A percentile compares a stretch with the other conserved stretches of the same genome.
phyloP scores from a whole-genome alignment of 2,113 vertebrate species.

The Mustela nigripes region DNA sequence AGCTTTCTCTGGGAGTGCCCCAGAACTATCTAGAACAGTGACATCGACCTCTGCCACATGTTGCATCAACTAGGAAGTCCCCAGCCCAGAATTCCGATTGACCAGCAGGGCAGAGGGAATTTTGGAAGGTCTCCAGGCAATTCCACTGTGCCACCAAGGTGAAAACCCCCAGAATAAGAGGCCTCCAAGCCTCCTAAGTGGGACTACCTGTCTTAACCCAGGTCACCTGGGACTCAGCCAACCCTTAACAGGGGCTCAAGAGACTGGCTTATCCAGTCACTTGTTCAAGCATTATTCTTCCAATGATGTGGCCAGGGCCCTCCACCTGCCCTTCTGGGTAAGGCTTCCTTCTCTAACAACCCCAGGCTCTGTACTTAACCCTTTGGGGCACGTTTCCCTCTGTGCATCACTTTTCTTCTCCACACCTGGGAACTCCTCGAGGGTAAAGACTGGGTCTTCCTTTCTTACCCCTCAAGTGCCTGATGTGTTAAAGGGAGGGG shows the following conservation, averaged over 20 bases:
- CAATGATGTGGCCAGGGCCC: not conserved
- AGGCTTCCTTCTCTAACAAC: not conserved
- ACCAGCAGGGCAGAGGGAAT: not conserved
- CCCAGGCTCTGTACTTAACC: not conserved
- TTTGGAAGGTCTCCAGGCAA: not conserved
- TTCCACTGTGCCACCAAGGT: not conserved
- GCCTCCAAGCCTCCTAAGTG: not conserved
- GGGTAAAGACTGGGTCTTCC: not conserved
- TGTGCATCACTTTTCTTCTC: not conserved
- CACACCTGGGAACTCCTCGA: not conserved
- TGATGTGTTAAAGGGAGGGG: not conserved
- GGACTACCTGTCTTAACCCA: not conserved
- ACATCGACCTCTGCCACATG: not conserved
- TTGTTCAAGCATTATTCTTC: not conserved
- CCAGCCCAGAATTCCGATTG: not conserved
- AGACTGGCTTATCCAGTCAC: not conserved
- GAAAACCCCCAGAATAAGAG: not conserved
- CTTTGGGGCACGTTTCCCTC: not conserved
- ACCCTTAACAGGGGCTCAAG: not conserved
- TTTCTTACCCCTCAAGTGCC: not conserved
- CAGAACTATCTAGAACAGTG: fast-evolving
- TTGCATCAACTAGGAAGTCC: not conserved
- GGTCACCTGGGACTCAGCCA: not conserved
- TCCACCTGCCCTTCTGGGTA: not conserved
- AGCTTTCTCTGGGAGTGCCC: fast-evolving